Percentiles rank a stretch among this genome's conserved stretches.
Conservation (phyloP, 2,888 invertebrate genomes). For the Allolobophora icterica region DNA sequence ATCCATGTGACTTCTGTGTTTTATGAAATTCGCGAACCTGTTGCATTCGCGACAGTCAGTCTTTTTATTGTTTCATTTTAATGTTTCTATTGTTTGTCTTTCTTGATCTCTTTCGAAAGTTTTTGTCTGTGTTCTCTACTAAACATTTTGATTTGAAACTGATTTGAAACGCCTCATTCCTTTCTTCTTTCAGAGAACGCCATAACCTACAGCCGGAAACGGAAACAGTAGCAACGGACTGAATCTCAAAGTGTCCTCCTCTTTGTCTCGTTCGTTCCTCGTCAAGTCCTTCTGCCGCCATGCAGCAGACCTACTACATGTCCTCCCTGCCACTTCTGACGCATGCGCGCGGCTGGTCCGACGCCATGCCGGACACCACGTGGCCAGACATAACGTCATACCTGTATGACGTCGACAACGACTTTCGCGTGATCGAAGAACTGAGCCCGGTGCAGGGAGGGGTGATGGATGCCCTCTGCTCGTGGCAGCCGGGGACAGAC, state of each 20-base stretch:
- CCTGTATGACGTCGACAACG: conserved; percentile 19
- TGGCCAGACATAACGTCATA: conserved; percentile 19
- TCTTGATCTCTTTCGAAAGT: background rate
- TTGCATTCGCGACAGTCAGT: background rate
- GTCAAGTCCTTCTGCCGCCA: background rate
- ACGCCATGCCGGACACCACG: background rate
- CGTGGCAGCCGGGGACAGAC: background rate
- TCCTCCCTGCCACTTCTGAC: background rate
- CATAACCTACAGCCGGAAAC: background rate
- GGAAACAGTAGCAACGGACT: background rate
- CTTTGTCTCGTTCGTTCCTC: background rate
- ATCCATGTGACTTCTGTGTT: background rate
- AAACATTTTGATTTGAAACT: no score
- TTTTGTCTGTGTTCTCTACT: background rate
- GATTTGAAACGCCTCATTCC: background rate
- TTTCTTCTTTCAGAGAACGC: background rate
- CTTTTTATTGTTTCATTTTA: background rate
- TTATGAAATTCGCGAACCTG: background rate
- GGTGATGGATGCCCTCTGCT: background rate
- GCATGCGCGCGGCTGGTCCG: conserved; percentile 27
- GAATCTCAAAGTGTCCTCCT: background rate
- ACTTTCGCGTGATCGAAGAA: background rate
- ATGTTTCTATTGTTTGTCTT: background rate
- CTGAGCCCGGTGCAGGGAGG: background rate
- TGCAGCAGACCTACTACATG: conserved; percentile 17